Percentiles rank a stretch among this genome's conserved stretches.
Conservation (phyloP, 30 jellyfish, hydroid and myxozoan species). For the Aurelia coerulea region DNA sequence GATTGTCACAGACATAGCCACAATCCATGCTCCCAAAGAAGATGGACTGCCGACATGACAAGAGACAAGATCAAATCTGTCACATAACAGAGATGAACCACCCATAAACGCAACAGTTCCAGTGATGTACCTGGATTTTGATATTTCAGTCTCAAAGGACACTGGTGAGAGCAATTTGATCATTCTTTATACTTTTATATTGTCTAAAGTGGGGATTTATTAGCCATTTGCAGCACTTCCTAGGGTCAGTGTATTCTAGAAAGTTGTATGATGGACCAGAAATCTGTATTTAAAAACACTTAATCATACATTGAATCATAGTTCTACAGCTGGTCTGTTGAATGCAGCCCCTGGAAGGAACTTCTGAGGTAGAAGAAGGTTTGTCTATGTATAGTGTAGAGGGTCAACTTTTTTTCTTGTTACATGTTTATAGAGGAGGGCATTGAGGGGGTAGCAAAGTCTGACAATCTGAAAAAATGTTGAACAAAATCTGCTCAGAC, state of each 20-base stretch:
- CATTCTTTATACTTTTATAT: constrained; percentile 40
- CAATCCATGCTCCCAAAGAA: background rate
- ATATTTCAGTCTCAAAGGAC: background rate
- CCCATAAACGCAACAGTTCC: background rate
- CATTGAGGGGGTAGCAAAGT: too few relatives aligned
- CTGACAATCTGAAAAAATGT: too few relatives aligned
- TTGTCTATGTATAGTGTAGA: background rate
- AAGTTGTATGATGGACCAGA: background rate
- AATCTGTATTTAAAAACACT: too few relatives aligned
- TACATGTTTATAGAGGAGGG: too few relatives aligned
- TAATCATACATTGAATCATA: background rate
- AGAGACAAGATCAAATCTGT: background rate
- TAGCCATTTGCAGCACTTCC: constrained; percentile 33
- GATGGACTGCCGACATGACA: background rate
- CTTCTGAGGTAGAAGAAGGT: background rate
- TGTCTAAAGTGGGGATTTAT: constrained; percentile 53
- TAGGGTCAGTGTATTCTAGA: constrained; percentile 16
- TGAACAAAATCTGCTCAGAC: too few relatives aligned
- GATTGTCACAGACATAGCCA: background rate
- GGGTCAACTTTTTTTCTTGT: background rate
- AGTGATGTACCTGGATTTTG: background rate
- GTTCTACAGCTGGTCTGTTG: constrained; percentile 70
- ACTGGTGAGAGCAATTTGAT: constrained; percentile 51
- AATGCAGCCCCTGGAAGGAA: constrained; percentile 30
- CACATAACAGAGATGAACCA: background rate